Evolutionary conservation across 2,797 vertebrate species (phyloP).

Genomic region (Bradypodion ventrale): DNA sequence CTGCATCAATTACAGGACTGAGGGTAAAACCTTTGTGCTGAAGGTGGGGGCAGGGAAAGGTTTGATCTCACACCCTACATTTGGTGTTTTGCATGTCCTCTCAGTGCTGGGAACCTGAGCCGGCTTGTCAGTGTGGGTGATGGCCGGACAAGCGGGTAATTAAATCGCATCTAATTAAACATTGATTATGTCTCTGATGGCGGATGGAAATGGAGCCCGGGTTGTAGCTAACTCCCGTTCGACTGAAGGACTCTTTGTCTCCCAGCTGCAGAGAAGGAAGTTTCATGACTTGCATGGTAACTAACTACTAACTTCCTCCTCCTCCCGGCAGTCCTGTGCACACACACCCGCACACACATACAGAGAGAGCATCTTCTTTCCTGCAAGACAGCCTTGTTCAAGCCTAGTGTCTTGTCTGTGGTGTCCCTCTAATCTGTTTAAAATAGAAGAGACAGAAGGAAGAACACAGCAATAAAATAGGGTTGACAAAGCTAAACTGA

Average conservation of each 20-base stretch:
- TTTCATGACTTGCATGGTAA: background rate
- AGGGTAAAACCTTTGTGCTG: slow-evolving; percentile 25
- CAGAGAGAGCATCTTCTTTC: too few species aligned
- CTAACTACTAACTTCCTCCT: background rate
- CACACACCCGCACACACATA: slow-evolving; percentile 29
- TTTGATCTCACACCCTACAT: background rate
- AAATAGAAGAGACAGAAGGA: background rate
- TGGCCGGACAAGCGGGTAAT: slow-evolving; percentile 26
- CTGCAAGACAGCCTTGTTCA: background rate
- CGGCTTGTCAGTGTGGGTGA: background rate
- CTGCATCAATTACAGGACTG: slow-evolving; percentile 15
- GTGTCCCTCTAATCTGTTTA: background rate
- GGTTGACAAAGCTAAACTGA: background rate
- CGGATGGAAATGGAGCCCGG: slow-evolving; percentile 16
- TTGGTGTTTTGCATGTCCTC: slow-evolving; percentile 26
- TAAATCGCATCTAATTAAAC: slow-evolving; percentile 48
- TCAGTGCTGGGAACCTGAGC: slow-evolving; percentile 24
- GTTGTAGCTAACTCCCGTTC: background rate
- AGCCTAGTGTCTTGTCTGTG: slow-evolving; percentile 13
- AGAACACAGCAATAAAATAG: background rate
- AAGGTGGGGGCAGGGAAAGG: background rate
- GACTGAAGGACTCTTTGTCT: background rate
- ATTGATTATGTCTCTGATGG: slow-evolving; percentile 32
- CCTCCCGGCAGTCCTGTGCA: slow-evolving; percentile 23
- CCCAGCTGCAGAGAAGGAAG: background rate